Conservation (phyloP, 2,113 vertebrate genomes). For the Pituophis catenifer region DNA sequence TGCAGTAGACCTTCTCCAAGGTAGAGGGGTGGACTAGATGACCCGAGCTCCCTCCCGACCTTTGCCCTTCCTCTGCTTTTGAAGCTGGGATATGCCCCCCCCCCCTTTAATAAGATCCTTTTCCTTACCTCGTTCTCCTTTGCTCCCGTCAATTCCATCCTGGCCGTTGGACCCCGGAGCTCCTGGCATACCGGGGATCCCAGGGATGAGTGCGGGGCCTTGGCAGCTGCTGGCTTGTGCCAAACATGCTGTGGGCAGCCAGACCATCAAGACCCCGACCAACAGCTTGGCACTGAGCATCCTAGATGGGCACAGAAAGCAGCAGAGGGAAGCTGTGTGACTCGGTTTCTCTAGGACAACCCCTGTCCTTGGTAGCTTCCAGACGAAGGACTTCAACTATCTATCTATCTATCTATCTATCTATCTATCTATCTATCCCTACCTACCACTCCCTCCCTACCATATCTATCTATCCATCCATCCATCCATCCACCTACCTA, state of each 20-base stretch:
- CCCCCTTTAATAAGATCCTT: neutral
- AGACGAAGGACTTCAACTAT: neutral
- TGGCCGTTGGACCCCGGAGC: constrained; percentile 70
- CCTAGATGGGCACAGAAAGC: neutral
- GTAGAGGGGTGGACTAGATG: neutral
- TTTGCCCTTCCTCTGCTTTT: neutral
- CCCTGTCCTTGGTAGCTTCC: neutral
- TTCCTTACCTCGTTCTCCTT: constrained; percentile 61
- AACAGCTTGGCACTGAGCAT: constrained; percentile 17
- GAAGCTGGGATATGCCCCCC: neutral
- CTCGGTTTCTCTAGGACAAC: neutral
- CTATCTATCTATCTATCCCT: too few relatives aligned
- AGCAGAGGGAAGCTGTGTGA: rapidly evolving
- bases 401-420: too few relatives aligned
- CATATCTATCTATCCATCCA: too few relatives aligned
- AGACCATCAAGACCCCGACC: constrained; percentile 29
- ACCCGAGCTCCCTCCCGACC: neutral
- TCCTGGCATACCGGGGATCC: constrained; percentile 77
- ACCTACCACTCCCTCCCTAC: too few relatives aligned
- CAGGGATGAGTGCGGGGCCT: constrained; percentile 57
- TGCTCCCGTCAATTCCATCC: constrained; percentile 71
- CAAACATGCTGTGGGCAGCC: constrained; percentile 38
- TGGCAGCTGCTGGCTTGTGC: constrained; percentile 53
- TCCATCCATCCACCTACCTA: too few relatives aligned
- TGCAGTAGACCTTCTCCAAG: neutral